These are phyloP conservation scores for Pseudoatta argentina DNA, from an alignment of 1,140 invertebrate species.

Conservation along the genomic window DNA sequence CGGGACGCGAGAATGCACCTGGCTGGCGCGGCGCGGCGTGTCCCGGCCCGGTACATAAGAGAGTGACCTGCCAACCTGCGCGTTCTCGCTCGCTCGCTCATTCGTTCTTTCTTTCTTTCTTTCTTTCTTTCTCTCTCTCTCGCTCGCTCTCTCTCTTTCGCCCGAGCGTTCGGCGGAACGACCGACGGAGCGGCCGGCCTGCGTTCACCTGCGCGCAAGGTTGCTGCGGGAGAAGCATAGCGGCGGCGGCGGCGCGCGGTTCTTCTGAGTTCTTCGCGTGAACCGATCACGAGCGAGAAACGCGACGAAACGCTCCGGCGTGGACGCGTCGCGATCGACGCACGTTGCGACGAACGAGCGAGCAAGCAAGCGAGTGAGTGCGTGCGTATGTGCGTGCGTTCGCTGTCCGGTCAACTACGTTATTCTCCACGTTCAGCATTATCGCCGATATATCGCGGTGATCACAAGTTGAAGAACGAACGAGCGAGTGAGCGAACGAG, in stretches of 20 bases:
- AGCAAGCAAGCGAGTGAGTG: neutral
- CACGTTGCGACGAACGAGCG: neutral
- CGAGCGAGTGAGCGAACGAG: constrained; percentile 31
- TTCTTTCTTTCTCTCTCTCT: no score
- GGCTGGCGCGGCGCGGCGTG: constrained; percentile 71
- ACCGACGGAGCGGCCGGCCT: constrained; percentile 56
- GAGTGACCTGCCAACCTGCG: constrained; percentile 82
- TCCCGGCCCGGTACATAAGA: constrained; percentile 73
- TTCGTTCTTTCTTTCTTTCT: neutral
- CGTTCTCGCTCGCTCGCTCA: constrained; percentile 5
- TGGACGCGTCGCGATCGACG: neutral
- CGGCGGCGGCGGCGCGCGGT: constrained; percentile 55
- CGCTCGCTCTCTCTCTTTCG: neutral
- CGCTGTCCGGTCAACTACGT: neutral
- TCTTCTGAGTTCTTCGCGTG: neutral
- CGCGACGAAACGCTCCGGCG: constrained; percentile 33
- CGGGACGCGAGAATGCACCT: constrained; percentile 81
- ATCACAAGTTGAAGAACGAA: neutral
- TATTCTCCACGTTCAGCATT: neutral
- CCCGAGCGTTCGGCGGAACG: neutral
- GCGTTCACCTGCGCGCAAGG: constrained; percentile 79
- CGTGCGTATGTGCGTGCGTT: neutral
- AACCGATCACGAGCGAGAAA: constrained; percentile 41
- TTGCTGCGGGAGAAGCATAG: constrained; percentile 71
- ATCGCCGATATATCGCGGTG: neutral